Evolutionary conservation across 2,888 invertebrate genomes (phyloP).

Genomic region (Leucania comma): DNA sequence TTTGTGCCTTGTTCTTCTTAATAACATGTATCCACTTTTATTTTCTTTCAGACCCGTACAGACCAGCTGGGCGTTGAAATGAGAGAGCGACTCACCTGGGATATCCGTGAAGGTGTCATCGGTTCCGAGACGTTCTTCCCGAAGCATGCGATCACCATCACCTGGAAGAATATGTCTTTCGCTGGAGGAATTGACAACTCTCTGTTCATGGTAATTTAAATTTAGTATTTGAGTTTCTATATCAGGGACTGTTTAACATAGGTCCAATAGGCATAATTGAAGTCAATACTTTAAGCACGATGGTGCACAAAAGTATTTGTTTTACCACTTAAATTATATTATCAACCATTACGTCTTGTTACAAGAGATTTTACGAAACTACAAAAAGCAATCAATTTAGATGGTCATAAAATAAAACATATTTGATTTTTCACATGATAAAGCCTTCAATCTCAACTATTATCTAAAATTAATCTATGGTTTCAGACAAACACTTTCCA

Average conservation of each 20-base stretch:
- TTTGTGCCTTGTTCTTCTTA: neutral
- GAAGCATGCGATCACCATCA: constrained; percentile 96
- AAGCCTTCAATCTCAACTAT: neutral
- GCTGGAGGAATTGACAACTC: constrained; percentile 96
- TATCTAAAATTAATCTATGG: neutral
- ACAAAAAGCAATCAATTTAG: no score
- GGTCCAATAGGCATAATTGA: no score
- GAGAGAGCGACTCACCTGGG: constrained; percentile 96
- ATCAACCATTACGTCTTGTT: no score
- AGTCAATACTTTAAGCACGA: no score
- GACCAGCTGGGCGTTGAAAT: constrained; percentile 97
- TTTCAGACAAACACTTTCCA: constrained; percentile 98
- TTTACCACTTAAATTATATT: no score
- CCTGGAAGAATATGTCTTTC: constrained; percentile 99
- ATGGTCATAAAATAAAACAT: no score
- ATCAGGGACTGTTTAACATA: no score
- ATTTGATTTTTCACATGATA: no score
- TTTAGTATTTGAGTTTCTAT: no score
- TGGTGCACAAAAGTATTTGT: no score
- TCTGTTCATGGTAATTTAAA: constrained; percentile 91
- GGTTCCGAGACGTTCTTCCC: constrained; percentile 97
- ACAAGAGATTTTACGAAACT: no score
- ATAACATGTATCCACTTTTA: neutral
- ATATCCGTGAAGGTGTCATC: constrained; percentile 96
- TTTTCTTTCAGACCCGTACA: constrained; percentile 90